phyloP scores from a whole-genome alignment of 2,888 invertebrate species.

The Kryphioiulus occultus region DNA sequence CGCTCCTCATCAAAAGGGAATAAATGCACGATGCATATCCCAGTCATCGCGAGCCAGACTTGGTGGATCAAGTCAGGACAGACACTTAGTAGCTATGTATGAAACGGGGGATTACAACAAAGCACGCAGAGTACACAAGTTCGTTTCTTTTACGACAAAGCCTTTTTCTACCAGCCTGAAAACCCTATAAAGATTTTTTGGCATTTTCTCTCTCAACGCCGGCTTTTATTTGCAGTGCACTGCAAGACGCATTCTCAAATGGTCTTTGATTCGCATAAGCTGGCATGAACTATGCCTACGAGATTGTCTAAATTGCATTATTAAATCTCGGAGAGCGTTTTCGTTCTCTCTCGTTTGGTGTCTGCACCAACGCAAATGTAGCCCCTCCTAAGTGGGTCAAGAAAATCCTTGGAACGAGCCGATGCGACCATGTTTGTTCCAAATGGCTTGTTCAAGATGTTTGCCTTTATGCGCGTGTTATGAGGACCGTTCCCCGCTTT shows the following conservation, averaged over 20 bases:
- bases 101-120: conserved; percentile 20
- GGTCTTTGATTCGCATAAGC: conserved; percentile 24
- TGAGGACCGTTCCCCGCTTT: neutral
- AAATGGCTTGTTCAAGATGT: neutral
- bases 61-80: neutral
- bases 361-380: neutral
- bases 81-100: conserved; percentile 10
- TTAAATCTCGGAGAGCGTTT: conserved; percentile 26
- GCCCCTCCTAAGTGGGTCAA: conserved; percentile 6
- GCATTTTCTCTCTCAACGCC: conserved; percentile 25
- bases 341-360: neutral
- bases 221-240: conserved; percentile 31
- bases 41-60: neutral
- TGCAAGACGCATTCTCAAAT: conserved; percentile 30
- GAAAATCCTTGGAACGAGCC: neutral
- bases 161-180: conserved; percentile 17
- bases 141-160: neutral
- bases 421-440: neutral
- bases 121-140: conserved; percentile 24
- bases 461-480: conserved; percentile 25
- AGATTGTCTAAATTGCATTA: conserved; percentile 26
- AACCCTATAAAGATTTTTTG: conserved; percentile 16
- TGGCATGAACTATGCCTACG: conserved; percentile 17
- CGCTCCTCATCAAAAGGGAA: neutral
- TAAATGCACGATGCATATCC: conserved; percentile 21